These are phyloP conservation scores for Sciurus niger DNA, from an alignment of 2,113 vertebrate genomes.

Conservation along the genomic window DNA sequence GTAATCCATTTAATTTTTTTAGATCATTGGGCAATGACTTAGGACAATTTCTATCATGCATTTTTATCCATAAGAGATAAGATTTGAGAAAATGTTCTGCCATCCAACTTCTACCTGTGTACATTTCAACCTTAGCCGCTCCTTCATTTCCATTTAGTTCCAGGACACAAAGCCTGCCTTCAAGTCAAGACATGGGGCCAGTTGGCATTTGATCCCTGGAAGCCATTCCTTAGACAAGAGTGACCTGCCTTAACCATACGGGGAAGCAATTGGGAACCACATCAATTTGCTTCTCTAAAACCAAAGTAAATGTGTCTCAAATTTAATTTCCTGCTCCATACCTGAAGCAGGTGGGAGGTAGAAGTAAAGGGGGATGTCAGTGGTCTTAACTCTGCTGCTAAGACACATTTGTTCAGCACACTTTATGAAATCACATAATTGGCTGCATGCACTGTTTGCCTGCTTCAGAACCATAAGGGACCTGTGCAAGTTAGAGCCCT, in stretches of 20 bases:
- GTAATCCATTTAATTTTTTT: neutral
- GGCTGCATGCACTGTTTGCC: neutral
- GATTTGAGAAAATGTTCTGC: neutral
- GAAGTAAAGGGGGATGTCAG: neutral
- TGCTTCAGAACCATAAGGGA: neutral
- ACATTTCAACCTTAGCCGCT: neutral
- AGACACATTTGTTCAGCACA: neutral
- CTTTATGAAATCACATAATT: neutral
- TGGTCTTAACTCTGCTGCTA: constrained; percentile 4
- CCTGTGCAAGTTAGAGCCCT: neutral
- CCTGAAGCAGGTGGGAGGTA: neutral
- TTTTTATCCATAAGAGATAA: neutral
- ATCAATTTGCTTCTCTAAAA: neutral
- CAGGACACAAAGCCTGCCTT: neutral
- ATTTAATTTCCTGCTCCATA: neutral
- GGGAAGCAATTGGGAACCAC: neutral
- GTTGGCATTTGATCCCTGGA: neutral
- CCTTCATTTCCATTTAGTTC: neutral
- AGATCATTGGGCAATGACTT: neutral
- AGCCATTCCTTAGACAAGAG: neutral
- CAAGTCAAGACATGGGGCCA: neutral
- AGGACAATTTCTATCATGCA: neutral
- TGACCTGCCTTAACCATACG: neutral
- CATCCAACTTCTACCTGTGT: neutral
- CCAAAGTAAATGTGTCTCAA: neutral